Percentiles rank a stretch among this genome's conserved stretches.
phyloP scores from a whole-genome alignment of 2,797 vertebrate species.

The Crocidura indochinensis region DNA sequence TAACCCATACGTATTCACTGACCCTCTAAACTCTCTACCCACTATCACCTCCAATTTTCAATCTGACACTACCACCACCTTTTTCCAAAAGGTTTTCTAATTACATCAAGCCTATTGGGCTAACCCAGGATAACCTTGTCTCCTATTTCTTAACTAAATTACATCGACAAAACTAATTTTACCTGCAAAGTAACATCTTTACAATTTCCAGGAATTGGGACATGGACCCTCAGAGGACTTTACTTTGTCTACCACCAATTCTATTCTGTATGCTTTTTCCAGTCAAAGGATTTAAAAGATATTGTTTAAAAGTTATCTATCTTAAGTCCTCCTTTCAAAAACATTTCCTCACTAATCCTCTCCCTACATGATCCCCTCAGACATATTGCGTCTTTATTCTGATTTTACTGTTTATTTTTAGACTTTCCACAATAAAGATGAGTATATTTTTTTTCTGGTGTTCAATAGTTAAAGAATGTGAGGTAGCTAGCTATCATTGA shows the following conservation, averaged over 20 bases:
- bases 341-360: background rate
- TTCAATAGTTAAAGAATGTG: background rate
- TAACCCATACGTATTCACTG: background rate
- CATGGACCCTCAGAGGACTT: background rate
- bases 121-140: background rate
- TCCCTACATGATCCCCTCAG: background rate
- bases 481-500: background rate
- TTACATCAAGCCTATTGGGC: background rate
- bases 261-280: background rate
- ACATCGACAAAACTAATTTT: background rate
- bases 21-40: background rate
- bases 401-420: background rate
- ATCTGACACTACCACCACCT: background rate
- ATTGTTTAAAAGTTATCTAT: background rate
- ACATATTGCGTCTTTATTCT: background rate
- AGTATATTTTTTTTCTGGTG: background rate
- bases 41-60: background rate
- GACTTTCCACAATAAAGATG: background rate
- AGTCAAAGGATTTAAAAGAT: background rate
- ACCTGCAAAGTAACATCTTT: background rate
- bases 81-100: background rate
- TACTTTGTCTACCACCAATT: background rate
- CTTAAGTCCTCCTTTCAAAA: background rate
- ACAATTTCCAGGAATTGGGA: background rate
- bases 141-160: background rate